Conservation (phyloP, 1,140 invertebrate species). For the Vanessa atalanta region DNA sequence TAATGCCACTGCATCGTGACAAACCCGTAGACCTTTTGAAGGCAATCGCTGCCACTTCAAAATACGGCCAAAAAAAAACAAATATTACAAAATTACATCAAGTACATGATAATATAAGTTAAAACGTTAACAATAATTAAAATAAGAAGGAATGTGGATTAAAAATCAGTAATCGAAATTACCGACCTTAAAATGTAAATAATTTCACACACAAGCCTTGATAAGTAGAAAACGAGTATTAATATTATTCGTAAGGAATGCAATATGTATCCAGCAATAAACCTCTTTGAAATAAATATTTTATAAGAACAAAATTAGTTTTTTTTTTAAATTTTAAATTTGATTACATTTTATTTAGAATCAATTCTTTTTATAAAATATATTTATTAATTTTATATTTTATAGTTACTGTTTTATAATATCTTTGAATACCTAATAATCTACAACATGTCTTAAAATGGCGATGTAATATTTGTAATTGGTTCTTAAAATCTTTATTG, state of each 20-base stretch:
- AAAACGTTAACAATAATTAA: slow-evolving; percentile 1
- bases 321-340: too few species aligned
- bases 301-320: neutral
- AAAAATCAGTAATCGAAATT: slow-evolving; percentile 2
- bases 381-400: too few species aligned
- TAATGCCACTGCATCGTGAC: too few species aligned
- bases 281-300: neutral
- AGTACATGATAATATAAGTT: neutral
- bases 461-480: too few species aligned
- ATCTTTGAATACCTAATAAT: too few species aligned
- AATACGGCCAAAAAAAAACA: neutral
- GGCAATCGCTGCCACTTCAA: neutral
- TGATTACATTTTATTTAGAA: too few species aligned
- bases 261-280: slow-evolving; percentile 1
- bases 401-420: too few species aligned
- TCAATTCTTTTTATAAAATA: too few species aligned
- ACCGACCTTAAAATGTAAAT: slow-evolving; percentile 12
- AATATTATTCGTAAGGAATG: slow-evolving; percentile 9
- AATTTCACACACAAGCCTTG: slow-evolving; percentile 9
- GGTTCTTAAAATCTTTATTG: neutral
- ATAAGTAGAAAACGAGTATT: slow-evolving; percentile 12
- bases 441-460: too few species aligned
- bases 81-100: neutral
- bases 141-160: neutral
- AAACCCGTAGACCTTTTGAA: too few species aligned